Conservation (phyloP, 2,888 invertebrate genomes). For the Venusia cambrica region DNA sequence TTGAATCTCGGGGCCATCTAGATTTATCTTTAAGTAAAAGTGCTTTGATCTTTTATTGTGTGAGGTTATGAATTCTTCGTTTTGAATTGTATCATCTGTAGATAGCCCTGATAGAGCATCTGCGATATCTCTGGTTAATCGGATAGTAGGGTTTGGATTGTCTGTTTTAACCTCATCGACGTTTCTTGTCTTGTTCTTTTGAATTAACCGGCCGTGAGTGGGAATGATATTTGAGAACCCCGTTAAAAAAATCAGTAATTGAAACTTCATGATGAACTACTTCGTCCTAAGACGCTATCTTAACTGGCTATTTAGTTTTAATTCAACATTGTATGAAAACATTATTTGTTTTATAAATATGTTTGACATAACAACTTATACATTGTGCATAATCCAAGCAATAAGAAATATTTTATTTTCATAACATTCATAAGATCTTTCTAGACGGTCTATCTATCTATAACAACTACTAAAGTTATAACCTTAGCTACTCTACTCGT, state of each 20-base stretch:
- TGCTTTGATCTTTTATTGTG: slow-evolving; percentile 33
- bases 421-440: no score
- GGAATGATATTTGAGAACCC: slow-evolving; percentile 29
- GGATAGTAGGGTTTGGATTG: slow-evolving; percentile 33
- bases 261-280: slow-evolving; percentile 43
- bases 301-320: slow-evolving; percentile 48
- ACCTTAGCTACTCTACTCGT: no score
- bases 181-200: slow-evolving; percentile 40
- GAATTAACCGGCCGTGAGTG: slow-evolving; percentile 41
- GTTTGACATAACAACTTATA: slow-evolving; percentile 44
- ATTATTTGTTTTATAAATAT: slow-evolving; percentile 51
- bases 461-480: no score
- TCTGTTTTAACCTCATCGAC: slow-evolving; percentile 34
- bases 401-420: slow-evolving; percentile 42
- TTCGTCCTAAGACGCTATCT: slow-evolving; percentile 31
- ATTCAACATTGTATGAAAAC: slow-evolving; percentile 53
- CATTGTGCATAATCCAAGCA: slow-evolving; percentile 24
- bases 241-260: slow-evolving; percentile 34
- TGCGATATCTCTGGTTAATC: slow-evolving; percentile 39
- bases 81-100: slow-evolving; percentile 35
- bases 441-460: no score
- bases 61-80: slow-evolving; percentile 32
- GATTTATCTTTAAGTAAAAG: slow-evolving; percentile 21
- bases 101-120: slow-evolving; percentile 34
- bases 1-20: slow-evolving; percentile 4